Evolutionary conservation across 2,113 vertebrate genomes (phyloP).

Genomic region (Serinus canaria): DNA sequence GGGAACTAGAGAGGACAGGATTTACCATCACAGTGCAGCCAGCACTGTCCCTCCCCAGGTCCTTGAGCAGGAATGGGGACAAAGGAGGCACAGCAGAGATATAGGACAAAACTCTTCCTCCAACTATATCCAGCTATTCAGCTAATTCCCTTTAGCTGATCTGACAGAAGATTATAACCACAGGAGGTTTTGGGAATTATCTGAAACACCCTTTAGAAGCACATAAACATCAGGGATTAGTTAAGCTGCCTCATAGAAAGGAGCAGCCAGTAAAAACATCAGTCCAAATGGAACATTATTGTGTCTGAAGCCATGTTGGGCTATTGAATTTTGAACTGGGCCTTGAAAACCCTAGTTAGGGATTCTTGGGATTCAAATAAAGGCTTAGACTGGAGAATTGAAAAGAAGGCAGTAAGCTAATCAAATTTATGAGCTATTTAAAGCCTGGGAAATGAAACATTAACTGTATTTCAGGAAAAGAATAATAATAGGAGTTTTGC

Average conservation of each 20-base stretch:
- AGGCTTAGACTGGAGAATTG: background rate
- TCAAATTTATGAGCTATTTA: slow-evolving; percentile 35
- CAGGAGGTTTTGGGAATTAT: background rate
- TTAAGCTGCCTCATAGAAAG: background rate
- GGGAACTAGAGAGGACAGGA: background rate
- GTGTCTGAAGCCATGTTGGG: background rate
- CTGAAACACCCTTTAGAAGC: background rate
- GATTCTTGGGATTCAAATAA: background rate
- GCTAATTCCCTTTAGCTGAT: background rate
- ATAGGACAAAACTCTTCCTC: background rate
- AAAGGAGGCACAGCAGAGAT: background rate
- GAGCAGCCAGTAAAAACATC: background rate
- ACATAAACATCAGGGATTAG: background rate
- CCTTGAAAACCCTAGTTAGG: background rate
- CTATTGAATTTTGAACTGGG: background rate
- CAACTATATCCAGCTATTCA: background rate
- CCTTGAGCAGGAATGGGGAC: background rate
- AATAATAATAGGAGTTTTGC: slow-evolving; percentile 3
- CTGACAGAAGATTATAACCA: background rate
- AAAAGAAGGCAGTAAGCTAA: background rate
- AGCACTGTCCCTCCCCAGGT: background rate
- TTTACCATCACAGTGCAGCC: background rate
- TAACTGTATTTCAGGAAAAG: slow-evolving; percentile 28
- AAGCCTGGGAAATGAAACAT: slow-evolving; percentile 26
- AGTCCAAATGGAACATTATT: background rate